These are phyloP conservation scores for Laupala kohalensis DNA, from an alignment of 1,140 invertebrate genomes.

Conservation along the genomic window DNA sequence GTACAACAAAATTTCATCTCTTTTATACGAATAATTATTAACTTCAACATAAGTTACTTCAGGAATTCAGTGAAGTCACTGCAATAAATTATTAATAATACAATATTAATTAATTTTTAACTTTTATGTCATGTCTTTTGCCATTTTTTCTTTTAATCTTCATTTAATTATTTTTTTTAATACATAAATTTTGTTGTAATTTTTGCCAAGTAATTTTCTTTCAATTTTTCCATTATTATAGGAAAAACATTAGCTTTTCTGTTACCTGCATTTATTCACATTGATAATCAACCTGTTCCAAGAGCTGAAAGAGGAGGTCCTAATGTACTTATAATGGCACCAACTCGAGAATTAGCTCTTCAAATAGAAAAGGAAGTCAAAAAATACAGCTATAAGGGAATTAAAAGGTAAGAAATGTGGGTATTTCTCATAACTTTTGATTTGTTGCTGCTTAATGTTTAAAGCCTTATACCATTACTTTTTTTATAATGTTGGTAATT, in stretches of 20 bases:
- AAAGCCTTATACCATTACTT: too few species aligned
- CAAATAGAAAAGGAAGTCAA: conserved; percentile 82
- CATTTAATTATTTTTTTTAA: not conserved
- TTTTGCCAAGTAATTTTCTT: too few species aligned
- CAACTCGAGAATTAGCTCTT: conserved; percentile 77
- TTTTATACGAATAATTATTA: not conserved
- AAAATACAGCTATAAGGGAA: conserved; percentile 72
- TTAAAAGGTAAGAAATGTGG: conserved; percentile 52
- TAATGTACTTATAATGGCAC: conserved; percentile 74
- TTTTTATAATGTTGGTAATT: too few species aligned
- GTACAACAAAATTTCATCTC: too few species aligned
- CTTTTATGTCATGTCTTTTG: not conserved
- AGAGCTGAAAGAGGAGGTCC: conserved; percentile 57
- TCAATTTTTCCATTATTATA: conserved; percentile 20
- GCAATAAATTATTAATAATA: too few species aligned
- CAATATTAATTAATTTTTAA: too few species aligned
- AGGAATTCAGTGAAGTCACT: too few species aligned
- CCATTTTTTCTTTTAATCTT: not conserved
- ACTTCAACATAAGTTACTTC: not conserved
- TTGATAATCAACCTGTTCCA: conserved; percentile 60
- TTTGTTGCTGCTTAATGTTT: too few species aligned
- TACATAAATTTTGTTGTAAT: not conserved
- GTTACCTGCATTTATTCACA: conserved; percentile 79
- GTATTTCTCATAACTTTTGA: not conserved
- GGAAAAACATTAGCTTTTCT: conserved; percentile 83